phyloP scores from a whole-genome alignment of 2,888 invertebrate genomes.

The Epinotia nisella region DNA sequence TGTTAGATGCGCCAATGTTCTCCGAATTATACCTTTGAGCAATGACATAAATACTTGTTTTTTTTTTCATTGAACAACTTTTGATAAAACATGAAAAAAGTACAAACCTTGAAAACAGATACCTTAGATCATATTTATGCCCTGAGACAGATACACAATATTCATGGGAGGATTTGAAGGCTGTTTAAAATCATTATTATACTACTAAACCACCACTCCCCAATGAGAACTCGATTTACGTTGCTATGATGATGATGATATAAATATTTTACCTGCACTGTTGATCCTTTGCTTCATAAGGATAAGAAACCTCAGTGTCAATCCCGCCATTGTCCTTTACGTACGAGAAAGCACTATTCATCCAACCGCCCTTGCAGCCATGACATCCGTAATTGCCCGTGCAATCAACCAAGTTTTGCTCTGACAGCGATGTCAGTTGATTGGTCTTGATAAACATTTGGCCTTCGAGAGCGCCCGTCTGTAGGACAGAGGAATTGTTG shows the following conservation, averaged over 20 bases:
- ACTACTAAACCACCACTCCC: too few relatives aligned
- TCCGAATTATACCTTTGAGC: neutral
- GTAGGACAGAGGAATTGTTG: neutral
- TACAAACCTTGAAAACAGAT: too few relatives aligned
- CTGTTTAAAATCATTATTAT: too few relatives aligned
- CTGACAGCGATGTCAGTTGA: slow-evolving; percentile 89
- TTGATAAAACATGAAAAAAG: too few relatives aligned
- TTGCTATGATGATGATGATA: too few relatives aligned
- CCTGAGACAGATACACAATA: too few relatives aligned
- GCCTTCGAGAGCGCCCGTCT: slow-evolving; percentile 28
- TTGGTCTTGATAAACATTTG: slow-evolving; percentile 84
- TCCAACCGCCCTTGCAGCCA: slow-evolving; percentile 91
- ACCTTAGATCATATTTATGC: too few relatives aligned
- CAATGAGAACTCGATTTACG: too few relatives aligned
- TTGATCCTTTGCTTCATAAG: slow-evolving; percentile 82
- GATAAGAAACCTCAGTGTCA: slow-evolving; percentile 91
- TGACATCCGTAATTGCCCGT: slow-evolving; percentile 90
- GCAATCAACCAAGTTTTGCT: slow-evolving; percentile 94
- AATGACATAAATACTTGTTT: neutral
- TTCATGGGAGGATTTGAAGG: too few relatives aligned
- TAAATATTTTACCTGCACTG: slow-evolving; percentile 22
- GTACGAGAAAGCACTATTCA: slow-evolving; percentile 89
- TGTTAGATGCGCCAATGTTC: slow-evolving; percentile 4
- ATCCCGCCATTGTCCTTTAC: slow-evolving; percentile 90
- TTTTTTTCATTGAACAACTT: too few relatives aligned